Percentiles rank a stretch among this genome's conserved stretches.
Conservation (phyloP, 1,140 invertebrate genomes). For the Spodoptera litura region DNA sequence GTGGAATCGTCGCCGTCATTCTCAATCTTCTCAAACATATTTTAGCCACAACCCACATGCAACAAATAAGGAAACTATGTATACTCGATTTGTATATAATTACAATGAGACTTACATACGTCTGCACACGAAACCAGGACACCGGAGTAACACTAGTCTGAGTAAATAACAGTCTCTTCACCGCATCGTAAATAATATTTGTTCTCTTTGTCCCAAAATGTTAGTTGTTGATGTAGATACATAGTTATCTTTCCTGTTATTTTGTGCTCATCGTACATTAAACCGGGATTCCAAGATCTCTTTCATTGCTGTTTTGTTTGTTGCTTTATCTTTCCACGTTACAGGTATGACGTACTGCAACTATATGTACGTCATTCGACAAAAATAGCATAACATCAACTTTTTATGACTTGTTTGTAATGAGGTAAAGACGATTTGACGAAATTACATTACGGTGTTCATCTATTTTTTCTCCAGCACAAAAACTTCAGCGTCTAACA, state of each 20-base stretch:
- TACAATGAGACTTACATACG: background rate
- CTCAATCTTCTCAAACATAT: too few species aligned
- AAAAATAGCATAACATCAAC: conserved; percentile 11
- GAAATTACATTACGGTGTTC: too few species aligned
- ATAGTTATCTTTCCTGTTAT: background rate
- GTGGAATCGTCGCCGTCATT: too few species aligned
- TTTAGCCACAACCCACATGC: background rate
- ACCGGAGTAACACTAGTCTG: too few species aligned
- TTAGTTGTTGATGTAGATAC: background rate
- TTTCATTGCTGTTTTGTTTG: conserved; percentile 13
- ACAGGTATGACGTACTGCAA: conserved; percentile 12
- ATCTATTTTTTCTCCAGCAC: conserved; percentile 1
- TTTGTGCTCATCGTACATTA: background rate
- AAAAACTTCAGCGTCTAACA: background rate
- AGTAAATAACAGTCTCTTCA: too few species aligned
- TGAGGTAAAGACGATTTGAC: background rate
- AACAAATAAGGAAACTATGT: background rate
- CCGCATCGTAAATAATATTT: too few species aligned
- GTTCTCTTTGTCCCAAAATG: background rate
- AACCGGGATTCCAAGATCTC: conserved; percentile 18
- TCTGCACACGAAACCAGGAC: background rate
- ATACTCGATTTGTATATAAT: background rate
- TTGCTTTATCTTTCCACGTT: conserved; percentile 19
- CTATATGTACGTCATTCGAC: conserved; percentile 15
- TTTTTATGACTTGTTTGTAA: conserved; percentile 15